Percentiles rank a stretch among this genome's conserved stretches.
These are phyloP conservation scores for Oppia nitens DNA, from an alignment of 1,140 invertebrate species.

Conservation along the genomic window DNA sequence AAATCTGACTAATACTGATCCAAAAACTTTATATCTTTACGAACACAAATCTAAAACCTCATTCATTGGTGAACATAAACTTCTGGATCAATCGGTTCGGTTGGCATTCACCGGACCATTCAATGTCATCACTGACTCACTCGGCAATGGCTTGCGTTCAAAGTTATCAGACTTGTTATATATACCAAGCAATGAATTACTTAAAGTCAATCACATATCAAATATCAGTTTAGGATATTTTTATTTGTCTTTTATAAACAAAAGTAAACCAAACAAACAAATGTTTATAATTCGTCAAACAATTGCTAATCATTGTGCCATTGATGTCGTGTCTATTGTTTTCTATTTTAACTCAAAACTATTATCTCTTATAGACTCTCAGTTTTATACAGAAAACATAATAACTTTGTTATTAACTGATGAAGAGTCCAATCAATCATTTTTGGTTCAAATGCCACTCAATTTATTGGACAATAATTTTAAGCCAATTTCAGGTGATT, in stretches of 20 bases:
- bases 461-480: background rate
- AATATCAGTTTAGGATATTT: background rate
- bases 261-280: background rate
- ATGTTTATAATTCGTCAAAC: conserved; percentile 12
- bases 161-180: background rate
- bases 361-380: conserved; percentile 38
- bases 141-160: background rate
- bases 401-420: conserved; percentile 47
- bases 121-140: background rate
- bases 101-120: conserved; percentile 42
- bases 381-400: conserved; percentile 62
- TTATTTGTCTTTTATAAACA: background rate
- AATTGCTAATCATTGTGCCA: conserved; percentile 14
- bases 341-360: conserved; percentile 4
- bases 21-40: conserved; percentile 41
- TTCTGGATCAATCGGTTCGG: conserved; percentile 45
- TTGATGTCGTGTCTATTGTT: background rate
- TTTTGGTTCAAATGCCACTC: background rate
- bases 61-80: conserved; percentile 58
- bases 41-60: conserved; percentile 56
- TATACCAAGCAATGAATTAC: background rate
- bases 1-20: conserved; percentile 41
- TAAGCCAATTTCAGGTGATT: background rate
- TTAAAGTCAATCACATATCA: background rate
- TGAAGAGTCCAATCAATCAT: background rate